phyloP scores from a whole-genome alignment of 2,113 vertebrate genomes.

The Canis aureus region DNA sequence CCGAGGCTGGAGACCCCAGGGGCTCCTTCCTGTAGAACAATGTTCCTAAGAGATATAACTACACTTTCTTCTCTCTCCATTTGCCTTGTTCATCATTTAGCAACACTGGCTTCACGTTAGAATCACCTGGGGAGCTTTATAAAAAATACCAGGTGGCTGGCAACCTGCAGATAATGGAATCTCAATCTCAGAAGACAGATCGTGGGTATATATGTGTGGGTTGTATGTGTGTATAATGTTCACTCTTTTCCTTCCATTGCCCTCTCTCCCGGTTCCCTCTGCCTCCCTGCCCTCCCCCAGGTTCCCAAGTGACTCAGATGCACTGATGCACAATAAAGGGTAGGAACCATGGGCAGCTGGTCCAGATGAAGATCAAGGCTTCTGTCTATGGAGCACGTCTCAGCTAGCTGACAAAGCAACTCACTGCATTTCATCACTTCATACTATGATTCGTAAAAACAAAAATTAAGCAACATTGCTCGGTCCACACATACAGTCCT shows the following conservation, averaged over 20 bases:
- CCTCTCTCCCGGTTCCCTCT: background rate
- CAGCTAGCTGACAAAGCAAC: background rate
- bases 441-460: background rate
- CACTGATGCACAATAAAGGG: background rate
- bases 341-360: background rate
- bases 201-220: background rate
- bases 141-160: background rate
- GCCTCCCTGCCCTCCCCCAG: background rate
- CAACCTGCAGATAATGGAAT: background rate
- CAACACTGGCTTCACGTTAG: background rate
- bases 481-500: background rate
- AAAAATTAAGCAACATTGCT: background rate
- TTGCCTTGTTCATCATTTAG: background rate
- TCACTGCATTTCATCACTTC: background rate
- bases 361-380: background rate
- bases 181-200: background rate
- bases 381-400: background rate
- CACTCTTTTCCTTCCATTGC: background rate
- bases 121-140: background rate
- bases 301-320: background rate
- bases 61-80: background rate
- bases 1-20: background rate
- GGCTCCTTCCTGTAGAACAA: background rate
- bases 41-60: background rate
- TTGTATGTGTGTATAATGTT: accelerated